Percentiles rank a stretch among this genome's conserved stretches.
These are phyloP conservation scores for Microcebus lehilahytsara DNA, from an alignment of 2,113 vertebrate species.

Conservation along the genomic window DNA sequence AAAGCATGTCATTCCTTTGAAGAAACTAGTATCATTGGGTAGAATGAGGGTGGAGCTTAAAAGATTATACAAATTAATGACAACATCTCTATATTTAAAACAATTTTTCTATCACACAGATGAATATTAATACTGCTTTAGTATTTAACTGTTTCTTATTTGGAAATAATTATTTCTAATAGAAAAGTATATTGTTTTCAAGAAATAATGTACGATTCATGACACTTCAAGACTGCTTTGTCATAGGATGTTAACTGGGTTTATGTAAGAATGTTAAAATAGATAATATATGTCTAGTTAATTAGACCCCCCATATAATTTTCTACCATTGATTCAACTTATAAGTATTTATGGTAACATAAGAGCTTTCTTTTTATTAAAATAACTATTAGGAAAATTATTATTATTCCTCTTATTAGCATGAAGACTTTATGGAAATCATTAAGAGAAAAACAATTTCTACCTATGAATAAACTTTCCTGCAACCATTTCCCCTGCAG, in stretches of 20 bases:
- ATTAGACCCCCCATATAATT: neutral
- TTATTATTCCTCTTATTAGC: neutral
- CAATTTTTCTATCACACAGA: neutral
- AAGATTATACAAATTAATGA: slow-evolving; percentile 67
- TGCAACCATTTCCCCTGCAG: neutral
- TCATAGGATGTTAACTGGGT: neutral
- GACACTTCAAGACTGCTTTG: neutral
- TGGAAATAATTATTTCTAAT: neutral
- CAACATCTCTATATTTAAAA: slow-evolving; percentile 55
- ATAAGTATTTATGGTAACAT: neutral
- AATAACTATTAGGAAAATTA: neutral
- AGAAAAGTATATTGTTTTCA: neutral
- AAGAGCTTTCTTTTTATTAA: neutral
- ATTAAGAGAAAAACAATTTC: neutral
- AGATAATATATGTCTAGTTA: neutral
- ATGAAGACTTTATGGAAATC: neutral
- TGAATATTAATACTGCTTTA: neutral
- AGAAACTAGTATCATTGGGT: slow-evolving; percentile 80
- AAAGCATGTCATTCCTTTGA: slow-evolving; percentile 87
- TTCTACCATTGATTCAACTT: neutral
- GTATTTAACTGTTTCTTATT: neutral
- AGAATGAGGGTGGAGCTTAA: slow-evolving; percentile 60
- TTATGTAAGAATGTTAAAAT: neutral
- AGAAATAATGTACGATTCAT: neutral
- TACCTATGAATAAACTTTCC: neutral